These are phyloP conservation scores for Gallinago jamesoni DNA, from an alignment of 2,113 vertebrate species.

Conservation along the genomic window DNA sequence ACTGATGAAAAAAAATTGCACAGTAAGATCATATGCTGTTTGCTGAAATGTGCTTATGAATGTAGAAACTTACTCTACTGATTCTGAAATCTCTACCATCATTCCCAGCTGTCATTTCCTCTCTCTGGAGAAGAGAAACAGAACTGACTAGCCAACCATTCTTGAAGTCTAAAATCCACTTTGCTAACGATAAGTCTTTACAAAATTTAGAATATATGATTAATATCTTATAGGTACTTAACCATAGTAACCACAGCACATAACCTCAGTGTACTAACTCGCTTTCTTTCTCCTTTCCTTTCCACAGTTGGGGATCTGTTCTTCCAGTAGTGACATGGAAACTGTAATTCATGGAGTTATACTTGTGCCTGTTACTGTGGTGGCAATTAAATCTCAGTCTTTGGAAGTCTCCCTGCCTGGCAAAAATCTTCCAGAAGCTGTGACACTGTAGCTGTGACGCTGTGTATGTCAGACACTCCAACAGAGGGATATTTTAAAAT, in stretches of 20 bases:
- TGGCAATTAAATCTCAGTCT: neutral
- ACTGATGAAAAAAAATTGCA: neutral
- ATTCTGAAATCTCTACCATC: neutral
- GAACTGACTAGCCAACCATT: neutral
- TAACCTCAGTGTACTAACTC: neutral
- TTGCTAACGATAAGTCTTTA: neutral
- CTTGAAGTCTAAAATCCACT: neutral
- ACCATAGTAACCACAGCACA: neutral
- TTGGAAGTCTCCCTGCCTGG: neutral
- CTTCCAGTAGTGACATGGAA: neutral
- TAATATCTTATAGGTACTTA: neutral
- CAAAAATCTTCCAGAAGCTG: conserved; percentile 1
- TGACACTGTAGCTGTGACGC: neutral
- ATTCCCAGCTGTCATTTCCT: neutral
- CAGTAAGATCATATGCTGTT: neutral
- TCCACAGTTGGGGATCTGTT: neutral
- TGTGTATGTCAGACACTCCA: neutral
- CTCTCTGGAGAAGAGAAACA: neutral
- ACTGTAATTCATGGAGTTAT: neutral
- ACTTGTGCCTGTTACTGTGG: neutral
- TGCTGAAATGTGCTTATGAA: neutral
- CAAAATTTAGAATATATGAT: neutral
- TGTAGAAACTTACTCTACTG: neutral
- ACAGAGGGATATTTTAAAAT: neutral
- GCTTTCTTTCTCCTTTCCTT: neutral